Percentiles rank a stretch among this genome's conserved stretches.
Evolutionary conservation across 1,140 invertebrate species (phyloP).

Genomic region (Drosophila orosa): DNA sequence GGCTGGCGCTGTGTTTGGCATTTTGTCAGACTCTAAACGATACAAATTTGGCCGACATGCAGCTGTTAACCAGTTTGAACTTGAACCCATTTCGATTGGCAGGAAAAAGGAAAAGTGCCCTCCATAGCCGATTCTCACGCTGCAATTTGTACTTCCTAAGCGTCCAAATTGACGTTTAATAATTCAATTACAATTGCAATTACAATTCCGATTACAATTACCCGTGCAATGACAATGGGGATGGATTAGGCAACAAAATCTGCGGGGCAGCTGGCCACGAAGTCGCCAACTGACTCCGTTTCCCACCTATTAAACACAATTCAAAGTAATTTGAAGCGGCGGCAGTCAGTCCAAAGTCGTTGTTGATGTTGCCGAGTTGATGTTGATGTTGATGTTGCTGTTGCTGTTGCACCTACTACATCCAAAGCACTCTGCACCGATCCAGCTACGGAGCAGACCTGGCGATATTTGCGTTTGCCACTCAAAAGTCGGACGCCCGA

Average conservation of each 20-base stretch:
- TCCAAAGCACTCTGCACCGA: slow-evolving; percentile 38
- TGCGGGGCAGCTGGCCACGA: slow-evolving; percentile 49
- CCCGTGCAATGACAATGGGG: slow-evolving; percentile 40
- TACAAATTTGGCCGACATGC: slow-evolving; percentile 65
- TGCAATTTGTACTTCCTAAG: slow-evolving; percentile 79
- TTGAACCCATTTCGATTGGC: slow-evolving; percentile 66
- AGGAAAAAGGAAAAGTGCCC: slow-evolving; percentile 71
- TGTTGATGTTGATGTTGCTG: slow-evolving; percentile 13
- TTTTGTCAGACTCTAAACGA: slow-evolving; percentile 72
- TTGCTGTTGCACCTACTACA: slow-evolving; percentile 63
- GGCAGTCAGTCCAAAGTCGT: slow-evolving; percentile 18
- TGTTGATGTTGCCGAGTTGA: slow-evolving; percentile 13
- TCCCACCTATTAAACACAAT: slow-evolving; percentile 82
- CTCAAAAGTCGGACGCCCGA: slow-evolving; percentile 42
- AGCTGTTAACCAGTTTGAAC: slow-evolving; percentile 64
- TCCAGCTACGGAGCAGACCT: slow-evolving; percentile 24
- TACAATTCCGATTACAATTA: slow-evolving; percentile 21
- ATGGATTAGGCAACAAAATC: slow-evolving; percentile 49
- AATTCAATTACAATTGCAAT: slow-evolving; percentile 66
- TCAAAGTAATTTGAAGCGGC: slow-evolving; percentile 75
- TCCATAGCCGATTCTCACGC: slow-evolving; percentile 62
- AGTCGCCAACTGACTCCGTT: slow-evolving; percentile 67
- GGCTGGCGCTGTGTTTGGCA: slow-evolving; percentile 59
- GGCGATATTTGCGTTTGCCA: slow-evolving; percentile 55
- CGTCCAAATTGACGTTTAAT: slow-evolving; percentile 71